Evolutionary conservation across 2,797 vertebrate species (phyloP).

Genomic region (Lepus townsendii): DNA sequence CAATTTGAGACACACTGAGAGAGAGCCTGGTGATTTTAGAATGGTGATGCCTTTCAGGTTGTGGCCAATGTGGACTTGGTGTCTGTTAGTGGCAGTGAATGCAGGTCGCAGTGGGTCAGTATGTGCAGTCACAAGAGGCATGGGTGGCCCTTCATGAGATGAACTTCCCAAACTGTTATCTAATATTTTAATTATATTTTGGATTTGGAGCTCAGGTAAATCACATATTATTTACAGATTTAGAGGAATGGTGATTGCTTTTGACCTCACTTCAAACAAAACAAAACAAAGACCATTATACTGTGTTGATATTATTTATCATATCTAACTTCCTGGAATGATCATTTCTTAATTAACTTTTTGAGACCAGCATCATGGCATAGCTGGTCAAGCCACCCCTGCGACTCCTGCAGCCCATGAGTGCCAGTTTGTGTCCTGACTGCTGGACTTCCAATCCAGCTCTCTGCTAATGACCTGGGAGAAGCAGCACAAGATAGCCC

Average conservation of each 20-base stretch:
- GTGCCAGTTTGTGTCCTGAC: too few species aligned
- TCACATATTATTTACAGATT: neutral
- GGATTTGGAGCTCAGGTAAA: neutral
- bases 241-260: neutral
- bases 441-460: too few species aligned
- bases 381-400: too few species aligned
- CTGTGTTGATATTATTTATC: neutral
- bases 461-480: too few species aligned
- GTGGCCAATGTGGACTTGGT: too few species aligned
- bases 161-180: neutral
- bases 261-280: neutral
- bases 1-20: neutral
- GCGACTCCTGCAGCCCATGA: too few species aligned
- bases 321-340: neutral
- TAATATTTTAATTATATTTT: neutral
- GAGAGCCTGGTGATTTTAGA: neutral
- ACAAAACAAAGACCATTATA: neutral
- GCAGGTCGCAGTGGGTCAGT: accelerated
- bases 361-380: too few species aligned
- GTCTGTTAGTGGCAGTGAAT: accelerated
- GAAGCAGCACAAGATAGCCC: too few species aligned
- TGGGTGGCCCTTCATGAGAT: neutral
- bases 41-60: neutral
- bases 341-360: too few species aligned
- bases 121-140: too few species aligned